A percentile compares a stretch with the other conserved stretches of the same genome.
Conservation (phyloP, 2,888 invertebrate species). For the Ypsolopha scabrella region DNA sequence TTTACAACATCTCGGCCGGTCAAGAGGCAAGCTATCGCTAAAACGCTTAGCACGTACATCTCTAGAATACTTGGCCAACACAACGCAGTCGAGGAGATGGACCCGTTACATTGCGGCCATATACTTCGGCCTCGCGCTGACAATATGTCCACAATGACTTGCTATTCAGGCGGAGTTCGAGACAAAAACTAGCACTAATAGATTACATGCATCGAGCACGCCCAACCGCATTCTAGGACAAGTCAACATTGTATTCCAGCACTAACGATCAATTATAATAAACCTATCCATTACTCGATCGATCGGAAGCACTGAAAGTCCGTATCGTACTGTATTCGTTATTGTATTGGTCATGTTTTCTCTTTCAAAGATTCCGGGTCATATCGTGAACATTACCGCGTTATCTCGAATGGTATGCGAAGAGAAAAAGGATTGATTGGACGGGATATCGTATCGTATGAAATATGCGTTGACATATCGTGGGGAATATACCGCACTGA, state of each 20-base stretch:
- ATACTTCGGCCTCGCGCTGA: background rate
- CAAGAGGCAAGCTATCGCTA: background rate
- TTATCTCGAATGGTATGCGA: slow-evolving; percentile 20
- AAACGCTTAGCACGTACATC: background rate
- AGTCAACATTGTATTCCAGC: slow-evolving; percentile 31
- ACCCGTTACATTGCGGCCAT: slow-evolving; percentile 31
- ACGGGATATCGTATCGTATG: background rate
- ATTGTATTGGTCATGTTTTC: slow-evolving; percentile 35
- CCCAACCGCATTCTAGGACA: slow-evolving; percentile 43
- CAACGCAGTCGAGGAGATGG: slow-evolving; percentile 38
- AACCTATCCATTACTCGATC: slow-evolving; percentile 38
- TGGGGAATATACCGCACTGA: background rate
- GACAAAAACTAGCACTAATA: slow-evolving; percentile 35
- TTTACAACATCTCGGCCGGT: background rate
- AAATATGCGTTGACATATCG: background rate
- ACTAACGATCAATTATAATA: slow-evolving; percentile 39
- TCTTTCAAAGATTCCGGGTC: slow-evolving; percentile 43
- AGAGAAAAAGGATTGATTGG: background rate
- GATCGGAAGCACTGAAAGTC: slow-evolving; percentile 40
- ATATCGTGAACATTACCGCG: slow-evolving; percentile 37
- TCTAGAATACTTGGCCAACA: slow-evolving; percentile 12
- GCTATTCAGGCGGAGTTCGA: slow-evolving; percentile 23
- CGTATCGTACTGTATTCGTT: slow-evolving; percentile 31
- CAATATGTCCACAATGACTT: slow-evolving; percentile 26
- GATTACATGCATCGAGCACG: slow-evolving; percentile 36